A percentile compares a stretch with the other conserved stretches of the same genome.
phyloP scores from a whole-genome alignment of 2,888 invertebrate species.

The Tanypteryx hageni region DNA sequence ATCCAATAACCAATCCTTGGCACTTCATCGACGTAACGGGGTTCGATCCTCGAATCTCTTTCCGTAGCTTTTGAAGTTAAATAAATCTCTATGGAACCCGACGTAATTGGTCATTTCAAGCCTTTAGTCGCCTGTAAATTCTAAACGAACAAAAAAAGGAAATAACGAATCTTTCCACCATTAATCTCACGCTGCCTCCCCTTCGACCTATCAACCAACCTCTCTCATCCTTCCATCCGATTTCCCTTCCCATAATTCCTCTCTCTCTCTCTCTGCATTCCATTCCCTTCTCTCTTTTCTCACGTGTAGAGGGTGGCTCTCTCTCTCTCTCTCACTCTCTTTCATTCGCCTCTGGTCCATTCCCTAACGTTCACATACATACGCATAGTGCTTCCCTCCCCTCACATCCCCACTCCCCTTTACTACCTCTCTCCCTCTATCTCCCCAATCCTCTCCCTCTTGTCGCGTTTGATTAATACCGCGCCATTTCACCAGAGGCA shows the following conservation, averaged over 20 bases:
- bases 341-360: background rate
- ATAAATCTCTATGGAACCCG: background rate
- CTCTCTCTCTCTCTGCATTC: background rate
- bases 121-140: background rate
- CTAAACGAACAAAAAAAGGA: background rate
- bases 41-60: background rate
- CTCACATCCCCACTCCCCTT: background rate
- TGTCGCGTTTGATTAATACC: slow-evolving; percentile 59
- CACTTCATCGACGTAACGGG: too few relatives aligned
- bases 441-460: background rate
- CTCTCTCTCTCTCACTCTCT: background rate
- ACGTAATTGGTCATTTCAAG: background rate
- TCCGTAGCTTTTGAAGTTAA: background rate
- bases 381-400: background rate
- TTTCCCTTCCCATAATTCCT: background rate
- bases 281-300: background rate
- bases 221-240: background rate
- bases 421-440: background rate
- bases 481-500: slow-evolving; percentile 52
- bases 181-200: background rate
- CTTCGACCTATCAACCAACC: background rate
- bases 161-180: background rate
- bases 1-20: too few relatives aligned
- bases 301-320: background rate
- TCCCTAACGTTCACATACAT: background rate